Base-by-base conservation (phyloP, 2,797 vertebrate species). In the Phylloscopus collybita region DNA sequence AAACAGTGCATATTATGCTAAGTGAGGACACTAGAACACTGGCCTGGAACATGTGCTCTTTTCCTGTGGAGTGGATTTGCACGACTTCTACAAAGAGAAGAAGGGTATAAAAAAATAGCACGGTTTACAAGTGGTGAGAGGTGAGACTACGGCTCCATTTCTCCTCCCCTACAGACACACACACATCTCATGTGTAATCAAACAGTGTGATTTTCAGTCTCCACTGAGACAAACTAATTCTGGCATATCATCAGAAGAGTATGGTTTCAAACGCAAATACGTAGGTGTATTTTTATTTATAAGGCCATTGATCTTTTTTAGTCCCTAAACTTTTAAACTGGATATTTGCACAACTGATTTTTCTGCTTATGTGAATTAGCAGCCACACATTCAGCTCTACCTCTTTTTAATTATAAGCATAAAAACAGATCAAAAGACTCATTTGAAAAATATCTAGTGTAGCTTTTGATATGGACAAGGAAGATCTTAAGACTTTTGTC, bases 401-500 rank as follows among this genome's bases (percentile, higher is more conserved):
- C 18, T 60, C 27, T 65, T 85, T 76, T 70, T 70, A 62, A n/a
- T 84, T 85, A 69, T 6, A 76, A 34, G 10, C 18, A 60, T 13
- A 51, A 4, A 88, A 85, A 92, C 6, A 80, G 44, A 86, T 92
- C 85, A 91, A 90, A 92, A 92, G 29, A 73, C 42, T 70, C 2
- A 15, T 61, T 56, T 85, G 64, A 72, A 92, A 91, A 85, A 54
- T 50, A 75, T 1, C 3, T 2, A 56, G 72, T n/a, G 72, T n/a
- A 70, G 71, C 54, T 74, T 95, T 80, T 92, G 75, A 81, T 72
- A 92, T 7, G 61, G 73, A 92, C 93, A 81, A 71, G 2, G 15
- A 78, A 84, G 20, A 62, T 78, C 84, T 78, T 71, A 60, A 49
- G 57, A 80, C 18, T 74, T 88, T n/a, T 86, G 71, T 89, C 92